Evolutionary conservation across 2,113 vertebrate genomes (phyloP).

Genomic region (Amphiprion percula): DNA sequence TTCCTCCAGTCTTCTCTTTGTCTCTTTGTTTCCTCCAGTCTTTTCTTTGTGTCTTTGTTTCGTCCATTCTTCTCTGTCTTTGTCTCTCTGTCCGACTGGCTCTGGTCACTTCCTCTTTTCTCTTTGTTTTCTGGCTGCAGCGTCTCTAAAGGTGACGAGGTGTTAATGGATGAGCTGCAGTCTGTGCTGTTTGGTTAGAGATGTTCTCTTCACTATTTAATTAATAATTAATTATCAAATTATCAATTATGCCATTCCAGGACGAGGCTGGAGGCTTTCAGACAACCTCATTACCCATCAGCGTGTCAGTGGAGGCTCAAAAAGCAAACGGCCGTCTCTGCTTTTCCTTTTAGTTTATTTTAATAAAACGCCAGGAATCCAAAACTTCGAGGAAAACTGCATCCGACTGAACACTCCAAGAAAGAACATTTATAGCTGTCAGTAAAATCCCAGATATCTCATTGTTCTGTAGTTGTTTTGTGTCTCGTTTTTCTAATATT

Average conservation of each 20-base stretch:
- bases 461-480: too few relatives aligned
- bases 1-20: constrained; percentile 23
- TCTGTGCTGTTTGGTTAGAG: constrained; percentile 21
- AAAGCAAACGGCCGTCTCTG: background rate
- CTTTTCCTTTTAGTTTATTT: background rate
- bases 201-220: constrained; percentile 19
- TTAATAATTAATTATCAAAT: constrained; percentile 44
- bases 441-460: too few relatives aligned
- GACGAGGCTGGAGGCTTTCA: constrained; percentile 16
- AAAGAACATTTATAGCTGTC: too few relatives aligned
- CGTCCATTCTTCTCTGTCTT: too few relatives aligned
- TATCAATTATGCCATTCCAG: constrained; percentile 32
- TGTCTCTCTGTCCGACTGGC: too few relatives aligned
- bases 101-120: too few relatives aligned
- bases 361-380: too few relatives aligned
- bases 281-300: background rate
- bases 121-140: background rate
- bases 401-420: background rate
- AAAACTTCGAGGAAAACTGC: background rate
- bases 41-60: constrained; percentile 8
- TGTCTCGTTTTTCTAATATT: too few relatives aligned
- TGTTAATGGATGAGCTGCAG: constrained; percentile 32
- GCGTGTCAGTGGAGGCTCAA: too few relatives aligned
- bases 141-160: too few relatives aligned
- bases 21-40: constrained; percentile 13